Percentiles rank a stretch among this genome's conserved stretches.
phyloP scores from a whole-genome alignment of 2,113 vertebrate species.

The Aegotheles bennettii region DNA sequence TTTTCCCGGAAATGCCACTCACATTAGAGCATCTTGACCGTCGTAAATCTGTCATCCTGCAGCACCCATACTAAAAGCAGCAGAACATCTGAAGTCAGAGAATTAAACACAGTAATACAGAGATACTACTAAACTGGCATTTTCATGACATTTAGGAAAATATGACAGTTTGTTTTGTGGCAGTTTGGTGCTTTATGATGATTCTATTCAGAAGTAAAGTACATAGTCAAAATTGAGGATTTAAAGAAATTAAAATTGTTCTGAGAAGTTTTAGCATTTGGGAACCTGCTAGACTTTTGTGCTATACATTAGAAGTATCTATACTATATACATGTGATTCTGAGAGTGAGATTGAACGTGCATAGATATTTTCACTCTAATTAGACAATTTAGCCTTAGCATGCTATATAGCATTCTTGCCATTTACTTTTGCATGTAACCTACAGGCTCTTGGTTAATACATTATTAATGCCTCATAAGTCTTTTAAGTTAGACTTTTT shows the following conservation, averaged over 20 bases:
- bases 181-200: background rate
- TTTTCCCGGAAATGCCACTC: background rate
- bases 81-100: background rate
- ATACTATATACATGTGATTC: background rate
- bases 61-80: background rate
- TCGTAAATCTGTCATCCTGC: background rate
- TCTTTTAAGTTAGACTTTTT: background rate
- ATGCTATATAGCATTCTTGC: background rate
- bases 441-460: background rate
- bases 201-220: background rate
- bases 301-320: background rate
- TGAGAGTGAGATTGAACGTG: background rate
- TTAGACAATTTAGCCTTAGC: background rate
- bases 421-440: background rate
- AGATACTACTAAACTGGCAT: background rate
- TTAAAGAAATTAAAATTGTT: background rate
- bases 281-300: background rate
- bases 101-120: background rate
- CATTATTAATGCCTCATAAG: background rate
- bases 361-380: background rate
- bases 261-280: background rate
- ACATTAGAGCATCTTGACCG: background rate
- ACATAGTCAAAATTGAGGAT: background rate
- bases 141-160: background rate
- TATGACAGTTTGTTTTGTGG: background rate